phyloP scores from a whole-genome alignment of 2,888 invertebrate genomes.

The Amiota mariae region DNA sequence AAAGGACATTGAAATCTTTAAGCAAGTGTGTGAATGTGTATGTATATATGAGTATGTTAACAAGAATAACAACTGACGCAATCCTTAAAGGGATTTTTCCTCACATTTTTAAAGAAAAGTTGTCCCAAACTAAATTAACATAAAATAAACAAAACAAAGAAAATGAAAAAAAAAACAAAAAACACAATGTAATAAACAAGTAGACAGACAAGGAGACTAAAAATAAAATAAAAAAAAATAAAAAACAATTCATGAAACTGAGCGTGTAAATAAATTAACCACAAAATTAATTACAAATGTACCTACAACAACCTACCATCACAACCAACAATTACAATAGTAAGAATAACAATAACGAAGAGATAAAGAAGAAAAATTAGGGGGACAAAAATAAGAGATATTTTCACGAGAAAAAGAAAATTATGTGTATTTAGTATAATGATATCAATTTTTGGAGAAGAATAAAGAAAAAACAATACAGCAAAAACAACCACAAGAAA shows the following conservation, averaged over 20 bases:
- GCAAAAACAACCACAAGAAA: background rate
- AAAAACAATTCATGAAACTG: background rate
- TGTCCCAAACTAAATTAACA: background rate
- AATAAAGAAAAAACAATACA: background rate
- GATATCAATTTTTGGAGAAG: no score
- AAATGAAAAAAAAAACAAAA: background rate
- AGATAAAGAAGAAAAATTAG: no score
- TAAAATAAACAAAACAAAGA: background rate
- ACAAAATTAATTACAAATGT: constrained; percentile 10
- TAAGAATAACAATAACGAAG: no score
- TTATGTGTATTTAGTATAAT: background rate
- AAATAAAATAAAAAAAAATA: no score
- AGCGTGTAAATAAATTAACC: constrained; percentile 13
- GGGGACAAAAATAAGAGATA: no score
- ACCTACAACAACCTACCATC: no score
- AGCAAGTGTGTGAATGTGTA: no score
- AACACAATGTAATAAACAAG: no score
- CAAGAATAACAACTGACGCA: background rate
- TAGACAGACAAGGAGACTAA: no score
- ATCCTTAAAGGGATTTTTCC: background rate
- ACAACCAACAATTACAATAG: background rate
- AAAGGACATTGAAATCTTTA: no score
- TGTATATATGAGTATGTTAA: no score
- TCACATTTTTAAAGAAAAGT: background rate
- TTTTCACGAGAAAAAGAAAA: background rate